Evolutionary conservation across 1,140 invertebrate species (phyloP), one percentile per base, ranked within the genome.

Genomic region (Drosophila pachea): DNA sequence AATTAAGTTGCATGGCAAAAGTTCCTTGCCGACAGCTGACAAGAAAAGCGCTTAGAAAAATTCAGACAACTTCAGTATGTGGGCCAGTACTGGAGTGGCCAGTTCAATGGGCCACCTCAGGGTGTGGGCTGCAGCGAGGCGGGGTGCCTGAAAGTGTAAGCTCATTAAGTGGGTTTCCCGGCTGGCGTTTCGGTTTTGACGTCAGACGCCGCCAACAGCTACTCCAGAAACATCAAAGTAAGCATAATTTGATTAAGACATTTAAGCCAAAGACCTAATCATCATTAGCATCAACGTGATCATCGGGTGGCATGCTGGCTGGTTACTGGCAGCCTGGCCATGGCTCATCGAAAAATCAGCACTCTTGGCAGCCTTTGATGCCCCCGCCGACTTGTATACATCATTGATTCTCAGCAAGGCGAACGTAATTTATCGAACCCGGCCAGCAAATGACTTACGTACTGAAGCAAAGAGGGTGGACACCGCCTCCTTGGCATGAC

Each of bases 221-320:
- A 63, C 66, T 70, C 43, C 16, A 65, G 59, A 77, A 84, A 84
- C 82, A 86, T 86, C 81, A 86, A 86, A 86, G 81, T 86, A 86
- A 86, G 81, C 81, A 86, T 86, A 86, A 86, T 86, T 86, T 86
- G 81, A 86, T 86, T 86, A 86, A 86, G 81, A 86, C 82, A 86
- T 86, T 86, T 86, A 86, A 86, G 81, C 82, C 76, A 86, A 86
- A 86, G 67, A 74, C 77, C 81, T 81, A 86, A 86, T 86, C 81
- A 86, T 86, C 81, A 86, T 86, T 86, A 86, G 82, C 81, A 86
- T 86, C 81, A 86, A 74, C 76, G 75, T 86, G 86, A 86, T 86
- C 73, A 56, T 56, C 40, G 54, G 38, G 22, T 22, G 22, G 22
- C 22, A 22, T 3, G 22, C n/a, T 55, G 53, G 40, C 53, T 49